Conservation (phyloP, 2,888 invertebrate genomes). For the Ormyrus thymus region DNA sequence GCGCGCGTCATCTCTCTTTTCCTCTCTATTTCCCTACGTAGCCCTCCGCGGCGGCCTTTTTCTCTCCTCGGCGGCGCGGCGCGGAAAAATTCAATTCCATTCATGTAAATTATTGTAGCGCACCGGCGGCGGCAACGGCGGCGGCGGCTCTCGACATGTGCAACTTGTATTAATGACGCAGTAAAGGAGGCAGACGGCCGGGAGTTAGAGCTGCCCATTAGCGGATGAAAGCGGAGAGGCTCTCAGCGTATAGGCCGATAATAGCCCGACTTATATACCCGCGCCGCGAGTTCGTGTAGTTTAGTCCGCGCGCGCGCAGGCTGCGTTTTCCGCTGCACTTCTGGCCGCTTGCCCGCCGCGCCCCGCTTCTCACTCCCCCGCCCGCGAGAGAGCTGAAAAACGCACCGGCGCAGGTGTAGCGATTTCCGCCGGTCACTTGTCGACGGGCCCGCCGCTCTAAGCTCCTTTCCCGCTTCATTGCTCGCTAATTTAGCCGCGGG, state of each 20-base stretch:
- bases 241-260: constrained; percentile 74
- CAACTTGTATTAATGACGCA: constrained; percentile 75
- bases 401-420: too few relatives aligned
- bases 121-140: constrained; percentile 65
- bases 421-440: too few relatives aligned
- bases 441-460: too few relatives aligned
- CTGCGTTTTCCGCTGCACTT: constrained; percentile 40
- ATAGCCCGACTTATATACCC: constrained; percentile 72
- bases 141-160: constrained; percentile 71
- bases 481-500: too few relatives aligned
- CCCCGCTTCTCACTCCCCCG: constrained; percentile 39
- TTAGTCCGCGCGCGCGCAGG: constrained; percentile 33
- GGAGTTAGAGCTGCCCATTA: constrained; percentile 75
- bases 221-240: constrained; percentile 75
- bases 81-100: constrained; percentile 75
- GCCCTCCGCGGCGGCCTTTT: constrained; percentile 62
- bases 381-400: too few relatives aligned
- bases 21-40: constrained; percentile 49
- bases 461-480: too few relatives aligned
- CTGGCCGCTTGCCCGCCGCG: constrained; percentile 48
- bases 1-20: constrained; percentile 49
- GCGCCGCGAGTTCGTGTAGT: constrained; percentile 38
- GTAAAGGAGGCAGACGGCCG: constrained; percentile 74
- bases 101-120: constrained; percentile 75
- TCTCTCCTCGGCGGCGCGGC: constrained; percentile 71